Evolutionary conservation across 2,888 invertebrate species (phyloP).

Genomic region (Leptinotarsa haldemani): DNA sequence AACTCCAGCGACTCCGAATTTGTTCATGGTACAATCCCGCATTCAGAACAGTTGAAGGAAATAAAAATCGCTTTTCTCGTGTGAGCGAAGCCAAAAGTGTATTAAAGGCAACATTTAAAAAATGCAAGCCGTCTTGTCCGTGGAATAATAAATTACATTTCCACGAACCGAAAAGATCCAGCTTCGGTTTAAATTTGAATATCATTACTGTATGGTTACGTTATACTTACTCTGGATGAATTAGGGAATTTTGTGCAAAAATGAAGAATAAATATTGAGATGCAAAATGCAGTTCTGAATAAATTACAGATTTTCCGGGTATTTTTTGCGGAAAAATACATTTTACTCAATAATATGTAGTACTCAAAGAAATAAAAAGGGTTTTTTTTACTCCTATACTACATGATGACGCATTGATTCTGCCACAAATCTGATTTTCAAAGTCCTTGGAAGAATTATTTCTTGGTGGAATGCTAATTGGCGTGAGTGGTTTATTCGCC

Average conservation of each 20-base stretch:
- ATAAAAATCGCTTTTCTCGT: not conserved
- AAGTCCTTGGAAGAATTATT: too few species aligned
- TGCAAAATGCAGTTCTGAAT: not conserved
- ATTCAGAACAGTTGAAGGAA: not conserved
- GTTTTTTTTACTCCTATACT: too few species aligned
- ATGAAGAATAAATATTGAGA: not conserved
- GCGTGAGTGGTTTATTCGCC: too few species aligned
- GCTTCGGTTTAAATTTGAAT: constrained; percentile 43
- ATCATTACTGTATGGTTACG: constrained; percentile 40
- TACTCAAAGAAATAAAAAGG: too few species aligned
- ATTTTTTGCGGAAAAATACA: too few species aligned
- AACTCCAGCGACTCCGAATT: too few species aligned
- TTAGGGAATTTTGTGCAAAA: not conserved
- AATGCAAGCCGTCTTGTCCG: constrained; percentile 21
- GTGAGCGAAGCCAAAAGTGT: not conserved
- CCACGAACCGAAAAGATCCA: constrained; percentile 29
- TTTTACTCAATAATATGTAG: too few species aligned
- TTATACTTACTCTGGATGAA: not conserved
- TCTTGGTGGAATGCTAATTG: too few species aligned
- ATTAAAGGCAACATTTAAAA: constrained; percentile 11
- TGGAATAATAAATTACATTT: constrained; percentile 17
- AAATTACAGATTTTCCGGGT: too few species aligned
- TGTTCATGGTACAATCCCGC: too few species aligned
- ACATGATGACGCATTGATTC: too few species aligned
- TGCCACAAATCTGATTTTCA: too few species aligned